These are phyloP conservation scores for Cenopis cana DNA, from an alignment of 2,888 invertebrate species.

Conservation along the genomic window DNA sequence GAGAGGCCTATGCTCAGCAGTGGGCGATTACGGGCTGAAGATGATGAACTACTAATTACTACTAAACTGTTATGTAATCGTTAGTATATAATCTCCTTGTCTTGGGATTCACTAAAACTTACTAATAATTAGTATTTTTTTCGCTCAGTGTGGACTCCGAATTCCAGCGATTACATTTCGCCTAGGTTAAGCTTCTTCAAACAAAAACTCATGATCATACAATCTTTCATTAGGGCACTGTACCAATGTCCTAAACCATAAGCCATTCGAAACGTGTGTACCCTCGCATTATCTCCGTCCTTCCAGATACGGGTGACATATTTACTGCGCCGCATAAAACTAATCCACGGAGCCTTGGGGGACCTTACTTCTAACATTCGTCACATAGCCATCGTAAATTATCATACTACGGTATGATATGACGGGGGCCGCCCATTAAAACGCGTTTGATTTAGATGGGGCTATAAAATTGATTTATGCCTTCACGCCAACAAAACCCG, in stretches of 20 bases:
- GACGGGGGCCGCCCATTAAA: constrained; percentile 86
- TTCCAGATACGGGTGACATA: constrained; percentile 81
- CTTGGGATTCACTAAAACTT: too few species aligned
- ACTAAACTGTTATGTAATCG: too few species aligned
- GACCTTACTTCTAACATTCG: constrained; percentile 86
- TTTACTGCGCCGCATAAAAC: constrained; percentile 83
- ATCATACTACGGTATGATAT: constrained; percentile 86
- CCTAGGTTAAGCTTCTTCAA: neutral
- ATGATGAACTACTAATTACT: too few species aligned
- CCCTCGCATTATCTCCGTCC: constrained; percentile 73
- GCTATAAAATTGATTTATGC: constrained; percentile 86
- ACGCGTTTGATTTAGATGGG: constrained; percentile 86
- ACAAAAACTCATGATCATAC: too few species aligned
- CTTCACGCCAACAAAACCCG: constrained; percentile 85
- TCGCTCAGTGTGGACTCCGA: too few species aligned
- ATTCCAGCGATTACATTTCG: neutral
- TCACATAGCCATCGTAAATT: constrained; percentile 86
- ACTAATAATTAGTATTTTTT: too few species aligned
- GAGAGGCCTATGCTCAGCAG: too few species aligned
- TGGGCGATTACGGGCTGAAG: too few species aligned
- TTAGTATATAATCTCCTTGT: too few species aligned
- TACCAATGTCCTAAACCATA: constrained; percentile 12
- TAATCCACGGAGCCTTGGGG: constrained; percentile 70
- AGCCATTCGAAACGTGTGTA: constrained; percentile 7
- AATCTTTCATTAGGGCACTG: constrained; percentile 12